Conservation (phyloP, 2,797 vertebrate genomes). For the Trichosurus vulpecula region DNA sequence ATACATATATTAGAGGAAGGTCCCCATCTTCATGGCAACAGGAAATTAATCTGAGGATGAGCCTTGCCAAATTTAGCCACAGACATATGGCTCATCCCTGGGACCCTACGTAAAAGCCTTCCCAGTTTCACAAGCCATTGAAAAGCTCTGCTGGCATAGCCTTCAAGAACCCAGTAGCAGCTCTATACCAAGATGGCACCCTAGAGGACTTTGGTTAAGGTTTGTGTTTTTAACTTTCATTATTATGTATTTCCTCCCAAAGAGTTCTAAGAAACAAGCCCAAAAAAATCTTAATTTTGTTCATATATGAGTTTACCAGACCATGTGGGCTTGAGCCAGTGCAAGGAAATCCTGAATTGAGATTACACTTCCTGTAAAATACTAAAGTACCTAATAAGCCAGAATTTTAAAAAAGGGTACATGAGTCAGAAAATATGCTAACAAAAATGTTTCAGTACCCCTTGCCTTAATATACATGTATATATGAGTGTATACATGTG, state of each 20-base stretch:
- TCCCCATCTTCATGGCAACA: not conserved
- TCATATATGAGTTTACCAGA: not conserved
- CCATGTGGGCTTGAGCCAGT: not conserved
- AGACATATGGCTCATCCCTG: not conserved
- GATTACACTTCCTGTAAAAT: conserved; percentile 14
- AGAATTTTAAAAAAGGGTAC: not conserved
- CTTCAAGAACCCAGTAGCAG: not conserved
- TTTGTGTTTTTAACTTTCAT: not conserved
- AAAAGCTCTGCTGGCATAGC: not conserved
- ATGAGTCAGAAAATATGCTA: not conserved
- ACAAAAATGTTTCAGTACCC: not conserved
- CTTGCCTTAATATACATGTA: not conserved
- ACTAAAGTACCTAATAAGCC: not conserved
- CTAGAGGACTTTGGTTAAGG: not conserved
- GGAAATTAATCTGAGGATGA: not conserved
- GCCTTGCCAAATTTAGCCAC: not conserved
- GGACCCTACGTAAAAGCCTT: not conserved
- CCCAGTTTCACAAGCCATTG: not conserved
- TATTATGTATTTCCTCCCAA: not conserved
- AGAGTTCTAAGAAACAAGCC: conserved; percentile 7
- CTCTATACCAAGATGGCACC: not conserved
- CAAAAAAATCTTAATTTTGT: not conserved
- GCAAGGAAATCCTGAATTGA: not conserved
- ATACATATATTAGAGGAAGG: not conserved
- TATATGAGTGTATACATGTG: not conserved